Conservation (phyloP, 2,888 invertebrate species). For the Lomographa bimaculata region DNA sequence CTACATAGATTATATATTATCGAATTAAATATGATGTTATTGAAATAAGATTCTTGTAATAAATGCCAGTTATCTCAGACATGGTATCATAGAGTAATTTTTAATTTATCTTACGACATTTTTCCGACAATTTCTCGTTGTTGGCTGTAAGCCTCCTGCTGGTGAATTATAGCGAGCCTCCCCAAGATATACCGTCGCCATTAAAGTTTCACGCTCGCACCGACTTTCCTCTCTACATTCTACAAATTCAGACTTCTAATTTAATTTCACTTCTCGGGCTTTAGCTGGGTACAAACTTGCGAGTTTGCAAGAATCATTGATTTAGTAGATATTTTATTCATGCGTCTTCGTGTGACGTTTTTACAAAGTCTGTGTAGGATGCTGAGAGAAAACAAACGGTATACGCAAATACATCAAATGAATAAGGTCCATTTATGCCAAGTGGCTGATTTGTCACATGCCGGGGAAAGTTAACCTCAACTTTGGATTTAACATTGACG, state of each 20-base stretch:
- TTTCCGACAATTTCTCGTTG: slow-evolving; percentile 39
- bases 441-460: slow-evolving; percentile 23
- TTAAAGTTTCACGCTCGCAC: slow-evolving; percentile 60
- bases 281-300: slow-evolving; percentile 51
- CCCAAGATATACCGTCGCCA: slow-evolving; percentile 49
- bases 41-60: slow-evolving; percentile 21
- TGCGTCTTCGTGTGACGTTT: slow-evolving; percentile 4
- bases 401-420: too few species aligned
- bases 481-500: slow-evolving; percentile 40
- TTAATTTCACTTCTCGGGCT: slow-evolving; percentile 45
- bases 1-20: too few species aligned
- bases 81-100: slow-evolving; percentile 30
- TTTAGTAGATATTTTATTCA: slow-evolving; percentile 36
- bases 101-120: slow-evolving; percentile 41
- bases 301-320: slow-evolving; percentile 47
- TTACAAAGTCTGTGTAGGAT: slow-evolving; percentile 1
- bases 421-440: slow-evolving; percentile 19
- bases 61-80: slow-evolving; percentile 23
- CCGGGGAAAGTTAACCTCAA: slow-evolving; percentile 28
- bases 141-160: slow-evolving; percentile 39
- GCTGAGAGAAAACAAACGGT: too few species aligned
- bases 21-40: slow-evolving; percentile 19
- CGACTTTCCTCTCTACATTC: slow-evolving; percentile 42
- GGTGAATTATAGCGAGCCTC: slow-evolving; percentile 50
- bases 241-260: slow-evolving; percentile 50